phyloP scores from a whole-genome alignment of 1,140 invertebrate genomes.

The Patella vulgata region DNA sequence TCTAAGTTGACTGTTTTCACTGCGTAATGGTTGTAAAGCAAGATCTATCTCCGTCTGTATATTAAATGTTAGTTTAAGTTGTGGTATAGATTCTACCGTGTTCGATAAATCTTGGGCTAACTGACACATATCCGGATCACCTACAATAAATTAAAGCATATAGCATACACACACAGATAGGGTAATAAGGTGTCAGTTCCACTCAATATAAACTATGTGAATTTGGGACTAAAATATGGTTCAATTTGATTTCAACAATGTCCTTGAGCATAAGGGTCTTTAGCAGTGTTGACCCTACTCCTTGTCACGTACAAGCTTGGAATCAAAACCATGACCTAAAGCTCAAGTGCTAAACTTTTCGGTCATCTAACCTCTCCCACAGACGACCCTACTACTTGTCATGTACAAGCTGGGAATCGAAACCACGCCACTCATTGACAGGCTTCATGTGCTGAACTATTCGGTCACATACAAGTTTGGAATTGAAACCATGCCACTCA shows the following conservation, averaged over 20 bases:
- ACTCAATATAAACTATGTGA: slow-evolving; percentile 1
- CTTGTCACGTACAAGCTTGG: too few relatives aligned
- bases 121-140: slow-evolving; percentile 42
- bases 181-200: not conserved
- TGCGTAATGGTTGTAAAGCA: slow-evolving; percentile 49
- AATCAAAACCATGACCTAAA: too few relatives aligned
- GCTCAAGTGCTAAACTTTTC: not conserved
- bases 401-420: too few relatives aligned
- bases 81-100: slow-evolving; percentile 39
- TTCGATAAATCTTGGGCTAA: slow-evolving; percentile 46
- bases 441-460: too few relatives aligned
- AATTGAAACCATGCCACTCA: not conserved
- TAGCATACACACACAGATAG: not conserved
- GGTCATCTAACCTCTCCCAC: too few relatives aligned
- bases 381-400: too few relatives aligned
- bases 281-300: too few relatives aligned
- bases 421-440: too few relatives aligned
- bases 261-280: too few relatives aligned
- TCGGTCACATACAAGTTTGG: too few relatives aligned
- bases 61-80: slow-evolving; percentile 47
- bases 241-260: too few relatives aligned
- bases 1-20: slow-evolving; percentile 53
- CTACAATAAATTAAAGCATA: slow-evolving; percentile 32
- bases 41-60: slow-evolving; percentile 51
- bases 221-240: too few relatives aligned